phyloP scores from a whole-genome alignment of 2,113 vertebrate genomes.

The Tamias sibiricus region DNA sequence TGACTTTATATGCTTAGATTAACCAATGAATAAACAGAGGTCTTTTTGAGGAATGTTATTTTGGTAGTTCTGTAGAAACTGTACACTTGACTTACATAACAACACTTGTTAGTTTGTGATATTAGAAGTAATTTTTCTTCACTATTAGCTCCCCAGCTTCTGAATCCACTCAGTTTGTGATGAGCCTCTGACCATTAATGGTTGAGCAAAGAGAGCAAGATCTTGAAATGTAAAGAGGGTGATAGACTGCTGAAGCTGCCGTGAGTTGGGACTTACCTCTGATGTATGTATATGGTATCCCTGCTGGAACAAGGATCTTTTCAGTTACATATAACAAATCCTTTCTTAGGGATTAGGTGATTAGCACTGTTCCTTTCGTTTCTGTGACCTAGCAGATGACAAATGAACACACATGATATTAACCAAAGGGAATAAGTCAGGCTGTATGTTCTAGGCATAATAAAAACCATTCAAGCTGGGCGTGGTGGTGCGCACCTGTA shows the following conservation, averaged over 20 bases:
- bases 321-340: background rate
- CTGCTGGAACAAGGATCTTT: background rate
- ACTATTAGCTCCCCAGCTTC: background rate
- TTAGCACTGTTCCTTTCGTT: background rate
- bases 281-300: background rate
- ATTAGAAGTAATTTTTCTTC: background rate
- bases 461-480: background rate
- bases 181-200: background rate
- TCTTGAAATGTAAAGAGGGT: background rate
- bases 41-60: background rate
- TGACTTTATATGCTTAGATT: background rate
- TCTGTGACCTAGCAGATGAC: background rate
- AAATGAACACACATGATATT: background rate
- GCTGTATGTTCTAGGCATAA: background rate
- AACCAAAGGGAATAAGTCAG: background rate
- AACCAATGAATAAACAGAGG: background rate
- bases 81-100: background rate
- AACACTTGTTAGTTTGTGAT: background rate
- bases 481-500: too few relatives aligned
- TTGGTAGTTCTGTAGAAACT: constrained; percentile 25
- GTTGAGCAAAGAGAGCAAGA: background rate
- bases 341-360: background rate
- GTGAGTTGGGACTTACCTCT: background rate
- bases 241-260: background rate
- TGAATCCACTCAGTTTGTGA: background rate